Conservation (phyloP, 1,140 invertebrate species). For the Eueides isabella region DNA sequence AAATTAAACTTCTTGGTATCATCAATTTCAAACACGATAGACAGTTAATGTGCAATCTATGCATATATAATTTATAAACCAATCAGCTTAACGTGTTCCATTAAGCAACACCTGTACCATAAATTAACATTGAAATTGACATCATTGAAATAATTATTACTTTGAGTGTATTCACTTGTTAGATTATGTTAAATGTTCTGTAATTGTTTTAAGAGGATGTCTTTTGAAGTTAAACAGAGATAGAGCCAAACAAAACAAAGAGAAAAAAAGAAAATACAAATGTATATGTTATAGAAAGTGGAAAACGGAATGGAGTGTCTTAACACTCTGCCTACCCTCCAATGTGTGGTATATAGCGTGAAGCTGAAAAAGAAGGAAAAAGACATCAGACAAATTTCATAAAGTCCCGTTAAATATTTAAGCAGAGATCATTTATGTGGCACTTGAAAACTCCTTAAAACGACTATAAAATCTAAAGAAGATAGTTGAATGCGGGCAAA, state of each 20-base stretch:
- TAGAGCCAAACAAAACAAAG: too few relatives aligned
- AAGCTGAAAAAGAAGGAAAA: too few relatives aligned
- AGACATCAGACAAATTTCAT: too few relatives aligned
- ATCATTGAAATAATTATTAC: background rate
- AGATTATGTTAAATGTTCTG: background rate
- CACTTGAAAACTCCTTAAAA: background rate
- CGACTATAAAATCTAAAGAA: background rate
- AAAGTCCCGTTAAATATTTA: background rate
- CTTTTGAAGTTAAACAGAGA: too few relatives aligned
- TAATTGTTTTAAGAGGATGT: background rate
- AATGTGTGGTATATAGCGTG: too few relatives aligned
- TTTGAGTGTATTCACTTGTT: background rate
- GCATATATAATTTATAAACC: background rate
- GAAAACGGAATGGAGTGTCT: too few relatives aligned
- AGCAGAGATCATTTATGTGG: background rate
- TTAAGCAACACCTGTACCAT: background rate
- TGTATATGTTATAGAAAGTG: too few relatives aligned
- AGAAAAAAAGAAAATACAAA: too few relatives aligned
- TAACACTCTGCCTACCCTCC: too few relatives aligned
- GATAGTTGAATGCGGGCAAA: background rate
- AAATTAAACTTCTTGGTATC: too few relatives aligned
- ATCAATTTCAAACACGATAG: too few relatives aligned
- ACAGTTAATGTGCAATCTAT: background rate
- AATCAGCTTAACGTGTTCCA: background rate
- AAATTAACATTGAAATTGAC: background rate